Conservation (phyloP, 2,888 invertebrate species). For the Stegana nigrithorax region DNA sequence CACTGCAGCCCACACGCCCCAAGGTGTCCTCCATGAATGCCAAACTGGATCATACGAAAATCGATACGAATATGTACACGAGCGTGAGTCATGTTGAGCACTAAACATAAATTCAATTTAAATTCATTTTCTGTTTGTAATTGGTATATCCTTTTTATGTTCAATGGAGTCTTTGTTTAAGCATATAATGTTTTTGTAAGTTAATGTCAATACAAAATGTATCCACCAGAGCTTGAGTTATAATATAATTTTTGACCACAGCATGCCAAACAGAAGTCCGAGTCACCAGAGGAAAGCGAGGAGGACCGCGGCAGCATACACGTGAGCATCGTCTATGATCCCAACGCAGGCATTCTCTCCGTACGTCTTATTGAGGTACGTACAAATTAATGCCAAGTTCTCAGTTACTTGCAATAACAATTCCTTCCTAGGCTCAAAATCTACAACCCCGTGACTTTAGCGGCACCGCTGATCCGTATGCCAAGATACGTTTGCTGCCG, state of each 20-base stretch:
- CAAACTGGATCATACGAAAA: conserved; percentile 75
- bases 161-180: too few species aligned
- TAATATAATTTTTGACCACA: conserved; percentile 31
- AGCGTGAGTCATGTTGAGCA: conserved; percentile 64
- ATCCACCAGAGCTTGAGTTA: background rate
- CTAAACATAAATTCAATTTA: too few species aligned
- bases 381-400: background rate
- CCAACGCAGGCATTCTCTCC: conserved; percentile 74
- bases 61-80: conserved; percentile 73
- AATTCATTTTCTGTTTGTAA: too few species aligned
- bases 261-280: conserved; percentile 64
- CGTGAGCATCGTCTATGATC: conserved; percentile 74
- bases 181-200: too few species aligned
- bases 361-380: conserved; percentile 75
- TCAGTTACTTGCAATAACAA: background rate
- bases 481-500: conserved; percentile 74
- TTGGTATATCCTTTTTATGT: too few species aligned
- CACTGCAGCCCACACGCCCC: conserved; percentile 69
- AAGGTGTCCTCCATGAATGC: conserved; percentile 74
- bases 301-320: conserved; percentile 75
- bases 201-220: background rate
- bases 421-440: conserved; percentile 72
- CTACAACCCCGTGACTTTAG: conserved; percentile 73
- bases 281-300: conserved; percentile 47
- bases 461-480: conserved; percentile 76